Conservation (phyloP, 1,140 invertebrate genomes). For the Brachystomella parvula region DNA sequence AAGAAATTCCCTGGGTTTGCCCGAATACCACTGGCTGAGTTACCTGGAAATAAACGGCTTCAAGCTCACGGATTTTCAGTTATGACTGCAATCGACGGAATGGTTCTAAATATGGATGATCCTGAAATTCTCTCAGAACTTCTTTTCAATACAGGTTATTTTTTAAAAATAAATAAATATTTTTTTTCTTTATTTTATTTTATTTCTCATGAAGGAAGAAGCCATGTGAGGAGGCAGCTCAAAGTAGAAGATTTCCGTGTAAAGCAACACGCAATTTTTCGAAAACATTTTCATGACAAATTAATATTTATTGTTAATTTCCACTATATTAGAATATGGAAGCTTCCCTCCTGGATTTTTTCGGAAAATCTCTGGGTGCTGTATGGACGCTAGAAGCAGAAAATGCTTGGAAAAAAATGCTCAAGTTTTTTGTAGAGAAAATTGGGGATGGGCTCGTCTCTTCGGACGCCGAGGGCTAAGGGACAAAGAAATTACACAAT, state of each 20-base stretch:
- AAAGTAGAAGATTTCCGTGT: slow-evolving; percentile 39
- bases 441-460: slow-evolving; percentile 1
- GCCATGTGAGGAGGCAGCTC: slow-evolving; percentile 40
- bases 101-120: slow-evolving; percentile 42
- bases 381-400: background rate
- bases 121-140: slow-evolving; percentile 40
- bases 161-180: no score
- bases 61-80: slow-evolving; percentile 42
- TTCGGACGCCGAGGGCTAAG: no score
- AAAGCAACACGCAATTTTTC: slow-evolving; percentile 14
- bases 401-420: background rate
- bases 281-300: background rate
- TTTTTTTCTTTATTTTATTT: no score
- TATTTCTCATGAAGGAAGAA: no score
- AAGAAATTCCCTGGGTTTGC: slow-evolving; percentile 19
- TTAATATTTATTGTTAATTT: background rate
- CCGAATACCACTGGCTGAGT: slow-evolving; percentile 21
- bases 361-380: slow-evolving; percentile 27
- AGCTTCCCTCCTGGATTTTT: slow-evolving; percentile 23
- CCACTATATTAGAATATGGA: slow-evolving; percentile 27
- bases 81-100: slow-evolving; percentile 40
- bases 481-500: no score
- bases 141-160: slow-evolving; percentile 40
- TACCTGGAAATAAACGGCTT: slow-evolving; percentile 22
- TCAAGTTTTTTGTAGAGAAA: background rate